Base-by-base conservation (phyloP, 2,888 invertebrate genomes). In the Choristoneura rosaceana region DNA sequence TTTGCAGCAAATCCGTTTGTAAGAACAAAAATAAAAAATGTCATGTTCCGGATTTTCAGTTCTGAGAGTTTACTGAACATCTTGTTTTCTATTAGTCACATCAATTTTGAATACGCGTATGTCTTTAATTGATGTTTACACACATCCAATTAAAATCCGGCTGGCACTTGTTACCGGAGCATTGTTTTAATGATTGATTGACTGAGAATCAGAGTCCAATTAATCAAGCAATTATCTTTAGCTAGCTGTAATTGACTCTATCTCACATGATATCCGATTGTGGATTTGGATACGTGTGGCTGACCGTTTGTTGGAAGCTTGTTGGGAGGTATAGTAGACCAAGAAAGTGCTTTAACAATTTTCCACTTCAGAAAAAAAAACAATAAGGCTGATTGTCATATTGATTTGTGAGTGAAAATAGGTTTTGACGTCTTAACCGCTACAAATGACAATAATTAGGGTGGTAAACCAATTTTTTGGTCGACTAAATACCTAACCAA, bases 1-100 rank as follows among this genome's bases (percentile, higher is more conserved):
- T 38, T 50, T 10, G 41, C 34, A 41, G 45, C 47, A 47, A 47
- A 59, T 63, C 62, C 71, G 62, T 61, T 55, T 62, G 33, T 17
- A 52, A 38, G 12, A 55, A 50, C 25, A 41, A 60, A 15, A 64
- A 60, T 25, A 25, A 15, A 45, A 61, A 43, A 47, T 17, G 50
- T 2, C 25, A 25, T n/a, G 61, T 17, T 17, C 43, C 25, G 61
- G 43, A 62, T 62, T 17, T 45, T 62, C 25, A 14, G 25, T 8
- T 14, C n/a, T 14, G 12, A 7, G 61, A 41, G 17, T 43, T 41
- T 25, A 33, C 25, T 14, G 5, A 8, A 45, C 3, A 62, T 14
- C 14, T 12, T 60, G 8, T 1, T 60, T 41, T 15, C 3, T 45
- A 62, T 62, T n/a, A 59, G 59, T 34, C 14, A 43, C 41, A 12